phyloP scores from a whole-genome alignment of 2,888 invertebrate species.

The Eupithecia subumbrata region DNA sequence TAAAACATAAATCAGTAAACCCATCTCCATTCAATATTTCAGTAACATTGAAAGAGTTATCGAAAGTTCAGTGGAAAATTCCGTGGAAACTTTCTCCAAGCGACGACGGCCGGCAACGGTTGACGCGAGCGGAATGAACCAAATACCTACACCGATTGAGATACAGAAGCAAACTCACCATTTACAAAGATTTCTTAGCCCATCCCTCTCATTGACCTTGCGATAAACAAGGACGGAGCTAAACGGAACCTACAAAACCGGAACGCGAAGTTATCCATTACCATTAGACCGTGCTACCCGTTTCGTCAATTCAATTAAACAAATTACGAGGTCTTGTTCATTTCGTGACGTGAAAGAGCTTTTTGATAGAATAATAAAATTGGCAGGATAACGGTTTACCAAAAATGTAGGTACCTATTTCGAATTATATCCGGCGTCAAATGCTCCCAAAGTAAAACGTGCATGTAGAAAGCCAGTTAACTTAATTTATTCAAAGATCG shows the following conservation, averaged over 20 bases:
- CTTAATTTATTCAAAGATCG: conserved; percentile 46
- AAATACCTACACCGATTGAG: conserved; percentile 37
- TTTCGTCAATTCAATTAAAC: conserved; percentile 53
- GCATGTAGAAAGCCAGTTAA: conserved; percentile 37
- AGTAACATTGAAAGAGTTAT: conserved; percentile 44
- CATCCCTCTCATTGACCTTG: conserved; percentile 41
- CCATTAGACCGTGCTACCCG: conserved; percentile 50
- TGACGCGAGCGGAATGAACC: conserved; percentile 60
- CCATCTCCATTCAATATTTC: conserved; percentile 29
- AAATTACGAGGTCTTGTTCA: conserved; percentile 45
- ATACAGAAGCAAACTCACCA: conserved; percentile 49
- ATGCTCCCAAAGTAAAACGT: conserved; percentile 2
- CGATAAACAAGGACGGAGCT: conserved; percentile 36
- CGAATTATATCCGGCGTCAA: background rate
- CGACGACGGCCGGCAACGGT: conserved; percentile 54
- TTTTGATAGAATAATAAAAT: conserved; percentile 1
- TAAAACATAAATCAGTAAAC: conserved; percentile 27
- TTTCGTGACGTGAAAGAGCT: conserved; percentile 39
- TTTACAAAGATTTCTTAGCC: conserved; percentile 36
- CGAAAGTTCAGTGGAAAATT: conserved; percentile 57
- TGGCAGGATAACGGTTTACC: background rate
- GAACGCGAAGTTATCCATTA: conserved; percentile 47
- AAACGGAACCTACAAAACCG: conserved; percentile 32
- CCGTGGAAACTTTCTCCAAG: conserved; percentile 47
- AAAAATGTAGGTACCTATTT: background rate